Base-by-base conservation (phyloP, 2,797 vertebrate species). In the Sandelia bainsii region DNA sequence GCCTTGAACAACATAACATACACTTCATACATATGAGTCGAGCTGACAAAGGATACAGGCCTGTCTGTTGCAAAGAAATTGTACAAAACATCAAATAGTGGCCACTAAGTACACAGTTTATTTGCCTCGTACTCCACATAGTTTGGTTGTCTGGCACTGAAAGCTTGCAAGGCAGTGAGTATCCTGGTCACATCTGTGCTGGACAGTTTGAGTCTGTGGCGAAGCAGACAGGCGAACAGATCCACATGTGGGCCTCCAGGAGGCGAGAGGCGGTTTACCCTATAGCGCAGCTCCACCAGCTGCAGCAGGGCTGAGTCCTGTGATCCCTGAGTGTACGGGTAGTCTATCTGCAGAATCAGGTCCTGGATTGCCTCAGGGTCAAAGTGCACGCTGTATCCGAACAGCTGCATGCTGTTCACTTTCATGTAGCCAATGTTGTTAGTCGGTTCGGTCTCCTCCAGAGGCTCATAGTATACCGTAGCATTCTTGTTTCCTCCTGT, bases 331-430 rank as follows among this genome's bases (percentile, higher is more conserved):
- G 97, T 98, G 72, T 98, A 99, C 14, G 97, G 97, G 93, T 98
- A 98, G 93, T 99, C 98, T 91, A 99, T 93, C 93, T 99, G 98
- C 91, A 99, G 93, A 77, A 99, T 98, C 93, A 99, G 92, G 90
- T 99, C 97, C 91, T 97, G 96, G 76, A 99, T 99, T 0, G 98
- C 97, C 81, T 99, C 97, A 0, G 97, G 96, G 93, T 99, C 97
- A 44, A 99, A 99, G 93, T 98, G 97, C 95, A 98, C 97, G 90
- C 97, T 98, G 94, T 98, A 99, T 79, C 97, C 98, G n/a, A 97
- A 97, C 83, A 99, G 96, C 95, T 98, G 97, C 85, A 98, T 97
- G 90, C 94, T 95, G 90, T 96, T 98, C 75, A 99, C 96, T 85
- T 99, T 99, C 96, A 99, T 98, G 88, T 98, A 98, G 83, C 96